phyloP scores from a whole-genome alignment of 1,140 invertebrate species.

The Saccostrea cuccullata region DNA sequence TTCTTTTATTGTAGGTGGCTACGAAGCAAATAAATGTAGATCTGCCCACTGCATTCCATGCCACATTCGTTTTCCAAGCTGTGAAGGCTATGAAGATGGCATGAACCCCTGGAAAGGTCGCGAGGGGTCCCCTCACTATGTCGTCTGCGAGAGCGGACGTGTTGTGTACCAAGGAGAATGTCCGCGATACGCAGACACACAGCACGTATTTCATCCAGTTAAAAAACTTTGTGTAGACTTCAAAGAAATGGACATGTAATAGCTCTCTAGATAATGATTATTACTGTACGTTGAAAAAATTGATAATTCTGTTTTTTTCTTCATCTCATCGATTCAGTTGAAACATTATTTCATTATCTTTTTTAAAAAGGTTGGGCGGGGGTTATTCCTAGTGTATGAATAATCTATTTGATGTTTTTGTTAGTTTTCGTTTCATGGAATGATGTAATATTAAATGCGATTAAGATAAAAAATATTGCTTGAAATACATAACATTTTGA shows the following conservation, averaged over 20 bases:
- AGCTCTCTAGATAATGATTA: neutral
- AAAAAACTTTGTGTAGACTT: constrained; percentile 40
- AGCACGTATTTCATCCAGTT: constrained; percentile 38
- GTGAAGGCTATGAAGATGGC: constrained; percentile 48
- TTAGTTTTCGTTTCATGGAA: neutral
- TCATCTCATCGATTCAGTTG: neutral
- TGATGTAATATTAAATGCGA: no score
- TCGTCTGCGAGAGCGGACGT: constrained; percentile 47
- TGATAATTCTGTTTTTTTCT: neutral
- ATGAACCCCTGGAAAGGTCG: constrained; percentile 49
- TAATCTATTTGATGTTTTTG: neutral
- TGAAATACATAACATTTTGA: no score
- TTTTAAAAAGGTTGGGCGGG: neutral
- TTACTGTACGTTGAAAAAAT: neutral
- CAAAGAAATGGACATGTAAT: constrained; percentile 38
- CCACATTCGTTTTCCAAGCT: constrained; percentile 51
- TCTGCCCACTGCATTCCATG: constrained; percentile 55
- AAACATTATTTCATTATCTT: neutral
- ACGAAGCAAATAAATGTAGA: constrained; percentile 48
- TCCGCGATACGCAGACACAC: neutral
- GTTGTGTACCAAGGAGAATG: constrained; percentile 46
- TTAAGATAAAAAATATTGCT: no score
- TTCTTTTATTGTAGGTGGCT: constrained; percentile 50
- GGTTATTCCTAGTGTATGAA: neutral
- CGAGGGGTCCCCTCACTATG: constrained; percentile 47